Evolutionary conservation across 2,113 vertebrate species (phyloP), one percentile per base, ranked within the genome.

Genomic region (Rafetus swinhoei): DNA sequence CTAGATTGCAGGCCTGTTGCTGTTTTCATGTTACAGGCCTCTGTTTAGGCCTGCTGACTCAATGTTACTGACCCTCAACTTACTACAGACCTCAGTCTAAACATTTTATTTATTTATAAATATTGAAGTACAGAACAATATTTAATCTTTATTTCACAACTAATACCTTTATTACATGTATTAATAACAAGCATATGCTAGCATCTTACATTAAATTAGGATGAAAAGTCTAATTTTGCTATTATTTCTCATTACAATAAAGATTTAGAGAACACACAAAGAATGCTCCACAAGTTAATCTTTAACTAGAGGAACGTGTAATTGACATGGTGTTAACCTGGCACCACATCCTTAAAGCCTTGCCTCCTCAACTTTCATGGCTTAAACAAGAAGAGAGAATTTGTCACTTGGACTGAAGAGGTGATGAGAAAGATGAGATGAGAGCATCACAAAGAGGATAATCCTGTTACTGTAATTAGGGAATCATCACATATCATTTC

Each of bases 391-490:
- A 94, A 93, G 90, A 94, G 87, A 93, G 94, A 94, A 96, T 94
- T 93, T 95, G 93, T 97, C 97, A 95, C 97, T 96, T 95, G 9
- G 0, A 81, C 88, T 96, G 96, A 94, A 96, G 97, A 95, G 93
- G 56, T 22, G 95, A 86, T 94, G n/a, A 90, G 97, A 97, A 97
- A 98, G 97, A 93, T 83, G 97, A 97, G 97, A 97, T 96, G 97
- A 93, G 87, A 93, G 95, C 95, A 94, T 88, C 88, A 97, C 96
- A 97, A 96, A 95, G 86, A 91, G 69, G 93, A 97, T 95, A 96
- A 97, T 97, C 65, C 93, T 94, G 89, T 95, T 94, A 89, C 93
- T 96, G 95, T 97, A 98, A 97, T 97, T 97, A 97, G 80, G 62
- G 93, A 95, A 96, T 96, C 96, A 91, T 97, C 97, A 96, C n/a